These are phyloP conservation scores for Sesia bembeciformis DNA, from an alignment of 2,888 invertebrate genomes.

Conservation along the genomic window DNA sequence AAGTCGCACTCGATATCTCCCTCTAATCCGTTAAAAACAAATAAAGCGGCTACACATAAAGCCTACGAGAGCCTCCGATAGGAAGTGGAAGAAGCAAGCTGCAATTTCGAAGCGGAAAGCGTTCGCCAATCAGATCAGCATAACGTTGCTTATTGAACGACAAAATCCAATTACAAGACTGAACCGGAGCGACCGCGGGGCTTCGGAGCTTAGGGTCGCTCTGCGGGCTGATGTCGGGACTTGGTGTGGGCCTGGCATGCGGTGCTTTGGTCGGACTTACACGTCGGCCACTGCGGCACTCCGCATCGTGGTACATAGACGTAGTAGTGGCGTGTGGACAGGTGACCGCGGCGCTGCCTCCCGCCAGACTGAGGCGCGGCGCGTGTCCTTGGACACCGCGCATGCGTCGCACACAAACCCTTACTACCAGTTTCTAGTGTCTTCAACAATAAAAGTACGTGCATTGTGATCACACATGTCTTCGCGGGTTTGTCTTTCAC, in stretches of 20 bases:
- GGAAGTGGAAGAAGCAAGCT: slow-evolving; percentile 57
- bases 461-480: slow-evolving; percentile 37
- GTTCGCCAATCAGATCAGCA: slow-evolving; percentile 62
- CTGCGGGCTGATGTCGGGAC: slow-evolving; percentile 45
- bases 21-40: slow-evolving; percentile 33
- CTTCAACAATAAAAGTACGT: slow-evolving; percentile 30
- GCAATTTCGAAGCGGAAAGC: slow-evolving; percentile 66
- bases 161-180: slow-evolving; percentile 71
- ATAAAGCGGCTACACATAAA: slow-evolving; percentile 59
- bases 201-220: slow-evolving; percentile 59
- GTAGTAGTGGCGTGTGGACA: slow-evolving; percentile 22
- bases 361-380: slow-evolving; percentile 65
- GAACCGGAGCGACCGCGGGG: slow-evolving; percentile 68
- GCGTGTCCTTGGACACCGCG: slow-evolving; percentile 56
- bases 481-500: slow-evolving; percentile 10
- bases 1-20: slow-evolving; percentile 26
- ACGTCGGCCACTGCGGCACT: slow-evolving; percentile 54
- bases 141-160: slow-evolving; percentile 64
- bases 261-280: slow-evolving; percentile 42
- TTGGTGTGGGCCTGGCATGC: slow-evolving; percentile 52
- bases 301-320: slow-evolving; percentile 41
- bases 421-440: slow-evolving; percentile 49
- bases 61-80: slow-evolving; percentile 38
- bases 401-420: slow-evolving; percentile 52
- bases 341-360: slow-evolving; percentile 58